Evolutionary conservation across 2,797 vertebrate species (phyloP), one percentile per base, ranked within the genome.

Genomic region (Sebastes trivittatus): DNA sequence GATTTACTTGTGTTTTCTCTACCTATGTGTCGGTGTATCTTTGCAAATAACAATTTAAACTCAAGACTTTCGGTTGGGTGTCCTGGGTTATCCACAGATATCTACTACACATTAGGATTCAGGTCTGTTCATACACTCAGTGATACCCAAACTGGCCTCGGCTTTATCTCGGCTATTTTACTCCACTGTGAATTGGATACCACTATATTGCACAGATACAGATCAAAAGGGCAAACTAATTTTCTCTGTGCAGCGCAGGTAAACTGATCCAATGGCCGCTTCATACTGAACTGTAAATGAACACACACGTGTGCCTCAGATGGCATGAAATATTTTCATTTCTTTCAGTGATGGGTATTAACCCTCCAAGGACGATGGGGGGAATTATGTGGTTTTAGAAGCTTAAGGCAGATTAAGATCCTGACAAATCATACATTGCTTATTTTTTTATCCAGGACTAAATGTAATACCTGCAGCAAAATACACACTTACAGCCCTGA

Each of bases 181-280:
- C 75, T 59, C 27, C 42, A 62, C 32, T 72, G 36, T 85, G 80
- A 90, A 88, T 85, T 89, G 78, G 88, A 84, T 78, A 72, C 63
- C 58, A 65, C 79, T 63, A 63, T 54, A 70, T 64, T 34, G 76
- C 71, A 67, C 65, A 36, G 77, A 78, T 36, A 79, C 34, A 61
- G 80, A 86, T 76, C 82, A 82, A 68, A 30, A 84, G 82, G 83
- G 62, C 82, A 93, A 87, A 86, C 82, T 82, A 6, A 88, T 93
- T 91, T 82, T 79, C 84, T 70, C 49, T 11, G 36, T n/a, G 79
- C 77, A 16, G 49, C 6, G 61, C 69, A 23, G 77, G 77, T 83
- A 55, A 78, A 82, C 52, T 38, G 78, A n/a, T 62, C 20, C 72
- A 7, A 34, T 11, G n/a, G 42, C 22, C 3, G 74, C 66, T 72